A percentile compares a stretch with the other conserved stretches of the same genome.
Conservation (phyloP, 2,888 invertebrate species). For the Steinernema carpocapsae region DNA sequence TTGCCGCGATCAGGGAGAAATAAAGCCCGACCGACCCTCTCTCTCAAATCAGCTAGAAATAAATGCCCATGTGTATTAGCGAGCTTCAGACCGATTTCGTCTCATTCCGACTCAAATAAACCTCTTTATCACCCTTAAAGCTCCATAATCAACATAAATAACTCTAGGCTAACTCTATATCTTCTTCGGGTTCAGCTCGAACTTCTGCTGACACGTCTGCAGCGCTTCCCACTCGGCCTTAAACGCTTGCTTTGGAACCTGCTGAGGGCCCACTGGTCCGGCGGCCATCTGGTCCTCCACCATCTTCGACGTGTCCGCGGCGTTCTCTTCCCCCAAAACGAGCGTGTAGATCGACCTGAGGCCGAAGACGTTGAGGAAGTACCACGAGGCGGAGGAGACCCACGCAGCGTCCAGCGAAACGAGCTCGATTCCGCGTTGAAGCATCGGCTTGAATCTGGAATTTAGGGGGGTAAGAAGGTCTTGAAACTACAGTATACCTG, state of each 20-base stretch:
- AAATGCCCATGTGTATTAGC: too few species aligned
- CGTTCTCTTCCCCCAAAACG: constrained; percentile 96
- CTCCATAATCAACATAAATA: too few species aligned
- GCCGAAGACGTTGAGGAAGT: constrained; percentile 98
- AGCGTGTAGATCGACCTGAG: constrained; percentile 93
- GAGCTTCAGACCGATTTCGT: too few species aligned
- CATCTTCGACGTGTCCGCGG: constrained; percentile 70
- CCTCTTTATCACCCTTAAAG: too few species aligned
- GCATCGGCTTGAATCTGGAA: constrained; percentile 88
- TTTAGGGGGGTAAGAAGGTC: too few species aligned
- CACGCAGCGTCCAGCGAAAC: constrained; percentile 94
- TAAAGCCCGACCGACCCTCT: too few species aligned
- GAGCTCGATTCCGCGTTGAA: constrained; percentile 95
- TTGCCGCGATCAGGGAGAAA: too few species aligned
- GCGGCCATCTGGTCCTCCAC: constrained; percentile 98
- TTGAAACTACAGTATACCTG: constrained; percentile 71
- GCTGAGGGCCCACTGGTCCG: constrained; percentile 73
- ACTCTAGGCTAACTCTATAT: too few species aligned
- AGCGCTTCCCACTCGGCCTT: constrained; percentile 99
- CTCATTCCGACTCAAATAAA: too few species aligned
- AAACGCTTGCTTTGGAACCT: constrained; percentile 95
- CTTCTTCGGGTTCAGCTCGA: constrained; percentile 75
- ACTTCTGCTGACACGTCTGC: constrained; percentile 91
- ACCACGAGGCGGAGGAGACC: constrained; percentile 97
- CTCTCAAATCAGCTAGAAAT: too few species aligned